Conservation (phyloP, 2,888 invertebrate species). For the Cristatella mucedo region DNA sequence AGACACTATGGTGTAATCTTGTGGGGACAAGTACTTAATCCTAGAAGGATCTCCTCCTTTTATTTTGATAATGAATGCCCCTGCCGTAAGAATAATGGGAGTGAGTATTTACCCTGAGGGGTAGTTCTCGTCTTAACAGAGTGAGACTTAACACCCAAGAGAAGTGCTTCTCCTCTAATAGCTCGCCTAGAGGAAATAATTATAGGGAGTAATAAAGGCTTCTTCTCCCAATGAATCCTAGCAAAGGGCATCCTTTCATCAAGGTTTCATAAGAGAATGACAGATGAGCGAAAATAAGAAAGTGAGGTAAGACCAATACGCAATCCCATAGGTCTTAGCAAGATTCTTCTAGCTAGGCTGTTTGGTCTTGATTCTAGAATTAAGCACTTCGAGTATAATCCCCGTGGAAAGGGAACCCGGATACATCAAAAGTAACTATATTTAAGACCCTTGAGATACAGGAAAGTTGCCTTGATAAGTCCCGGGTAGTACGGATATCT, state of each 20-base stretch:
- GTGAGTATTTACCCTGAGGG: constrained; percentile 10
- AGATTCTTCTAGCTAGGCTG: constrained; percentile 8
- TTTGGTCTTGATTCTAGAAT: constrained; percentile 17
- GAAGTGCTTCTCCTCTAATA: constrained; percentile 11
- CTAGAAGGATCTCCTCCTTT: constrained; percentile 12
- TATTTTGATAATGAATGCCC: no score
- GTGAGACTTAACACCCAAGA: constrained; percentile 10
- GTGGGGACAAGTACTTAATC: no score
- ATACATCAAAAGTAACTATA: constrained; percentile 17
- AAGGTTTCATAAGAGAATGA: constrained; percentile 11
- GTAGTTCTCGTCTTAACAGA: constrained; percentile 6
- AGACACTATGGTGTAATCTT: no score
- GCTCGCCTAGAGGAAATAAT: constrained; percentile 11
- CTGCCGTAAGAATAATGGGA: no score
- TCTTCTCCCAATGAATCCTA: constrained; percentile 8
- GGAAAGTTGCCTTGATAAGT: constrained; percentile 17
- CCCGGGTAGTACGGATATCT: constrained; percentile 47
- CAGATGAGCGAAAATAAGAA: constrained; percentile 14
- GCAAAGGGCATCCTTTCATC: constrained; percentile 4
- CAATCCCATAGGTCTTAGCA: constrained; percentile 12
- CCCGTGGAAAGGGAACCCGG: constrained; percentile 22
- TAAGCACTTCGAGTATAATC: constrained; percentile 27
- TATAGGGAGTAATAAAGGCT: constrained; percentile 10
- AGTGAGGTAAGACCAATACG: constrained; percentile 13
- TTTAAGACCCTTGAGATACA: constrained; percentile 16